Conservation (phyloP, 2,113 vertebrate species). For the Gymnobelideus leadbeateri region DNA sequence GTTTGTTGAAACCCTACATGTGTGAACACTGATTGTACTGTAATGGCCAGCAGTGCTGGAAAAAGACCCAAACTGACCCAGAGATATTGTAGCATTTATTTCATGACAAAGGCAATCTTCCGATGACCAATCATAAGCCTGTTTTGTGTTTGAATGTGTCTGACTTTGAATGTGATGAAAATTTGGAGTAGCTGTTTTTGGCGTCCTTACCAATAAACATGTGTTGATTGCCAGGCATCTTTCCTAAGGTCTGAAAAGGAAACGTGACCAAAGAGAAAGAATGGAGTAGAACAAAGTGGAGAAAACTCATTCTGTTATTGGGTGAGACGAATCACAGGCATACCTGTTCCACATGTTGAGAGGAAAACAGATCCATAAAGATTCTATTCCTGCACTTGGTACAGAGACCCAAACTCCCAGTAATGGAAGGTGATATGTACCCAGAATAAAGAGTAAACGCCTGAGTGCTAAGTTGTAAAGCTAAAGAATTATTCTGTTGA, state of each 20-base stretch:
- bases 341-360: fast-evolving
- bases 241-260: neutral
- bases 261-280: neutral
- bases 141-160: neutral
- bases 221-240: neutral
- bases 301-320: neutral
- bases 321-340: neutral
- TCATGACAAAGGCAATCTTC: neutral
- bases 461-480: neutral
- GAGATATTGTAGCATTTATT: neutral
- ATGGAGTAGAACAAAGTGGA: neutral
- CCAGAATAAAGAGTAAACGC: neutral
- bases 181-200: neutral
- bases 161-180: neutral
- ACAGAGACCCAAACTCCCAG: neutral
- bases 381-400: fast-evolving
- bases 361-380: neutral
- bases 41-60: neutral
- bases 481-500: conserved; percentile 17
- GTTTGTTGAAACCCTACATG: neutral
- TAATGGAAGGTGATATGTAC: fast-evolving
- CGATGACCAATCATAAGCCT: neutral
- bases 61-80: neutral
- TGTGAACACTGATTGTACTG: neutral
- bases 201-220: neutral